A percentile compares a stretch with the other conserved stretches of the same genome.
Conservation (phyloP, 2,113 vertebrate species). For the Pteruthius melanotis region DNA sequence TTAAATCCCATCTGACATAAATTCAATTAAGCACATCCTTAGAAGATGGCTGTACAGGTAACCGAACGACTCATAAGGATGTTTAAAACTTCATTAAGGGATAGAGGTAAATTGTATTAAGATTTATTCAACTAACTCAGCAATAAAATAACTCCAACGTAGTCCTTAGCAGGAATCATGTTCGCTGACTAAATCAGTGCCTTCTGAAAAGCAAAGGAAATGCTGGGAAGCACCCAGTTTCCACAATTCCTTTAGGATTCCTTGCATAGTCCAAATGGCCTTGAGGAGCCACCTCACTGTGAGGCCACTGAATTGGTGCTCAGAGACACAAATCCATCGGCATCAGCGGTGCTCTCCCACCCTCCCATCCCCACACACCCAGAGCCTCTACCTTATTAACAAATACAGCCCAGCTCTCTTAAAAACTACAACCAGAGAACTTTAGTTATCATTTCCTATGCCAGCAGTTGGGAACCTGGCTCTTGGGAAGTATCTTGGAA, state of each 20-base stretch:
- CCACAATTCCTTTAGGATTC: neutral
- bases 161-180: neutral
- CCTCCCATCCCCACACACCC: fast-evolving
- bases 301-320: neutral
- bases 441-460: neutral
- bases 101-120: slow-evolving; percentile 29
- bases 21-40: slow-evolving; percentile 52
- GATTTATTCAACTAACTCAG: slow-evolving; percentile 19
- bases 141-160: neutral
- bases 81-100: slow-evolving; percentile 53
- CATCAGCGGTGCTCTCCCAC: neutral
- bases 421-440: neutral
- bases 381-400: fast-evolving
- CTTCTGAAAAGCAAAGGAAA: neutral
- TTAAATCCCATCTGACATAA: slow-evolving; percentile 45
- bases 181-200: neutral
- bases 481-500: neutral
- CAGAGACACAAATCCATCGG: fast-evolving
- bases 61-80: neutral
- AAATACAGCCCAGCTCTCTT: neutral
- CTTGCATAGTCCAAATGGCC: neutral
- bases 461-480: neutral
- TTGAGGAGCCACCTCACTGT: fast-evolving
- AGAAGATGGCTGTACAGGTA: slow-evolving; percentile 1
- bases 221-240: neutral